Evolutionary conservation across 1,140 invertebrate genomes (phyloP), one percentile per base, ranked within the genome.

Genomic region (Cotesia typhae): DNA sequence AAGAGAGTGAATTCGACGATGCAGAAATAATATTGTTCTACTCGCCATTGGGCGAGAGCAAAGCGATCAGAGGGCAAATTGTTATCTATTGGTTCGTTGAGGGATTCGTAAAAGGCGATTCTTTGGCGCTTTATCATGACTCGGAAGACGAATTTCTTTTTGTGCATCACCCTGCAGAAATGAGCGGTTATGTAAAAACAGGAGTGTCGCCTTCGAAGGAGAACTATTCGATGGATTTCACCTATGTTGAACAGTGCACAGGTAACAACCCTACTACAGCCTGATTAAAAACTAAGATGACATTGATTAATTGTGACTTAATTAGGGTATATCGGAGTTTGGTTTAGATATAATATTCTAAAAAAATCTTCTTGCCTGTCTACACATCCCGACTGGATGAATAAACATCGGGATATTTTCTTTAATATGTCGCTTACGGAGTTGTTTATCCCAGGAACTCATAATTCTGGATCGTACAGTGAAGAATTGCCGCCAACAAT

Each of bases 381-480:
- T 0, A 63, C 60, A 63, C 60, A 63, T 14, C 60, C 60, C 3
- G 37, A 70, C 10, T 70, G 67, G 67, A 47, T 47, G 41, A 10
- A 41, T 47, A 60, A 60, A 51, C 67, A 57, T 12, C 38, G 20
- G 10, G 4, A 9, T 17, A 28, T 20, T 7, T 20, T 70, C 1
- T 17, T 9, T 35, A 60, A 37, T 38, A 47, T 41, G 37, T 6
- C 3, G 41, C 12, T 70, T 4, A 17, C 14, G 6, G 17, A 41
- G 9, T 41, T 70, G 41, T 60, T 70, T 60, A 41, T 70, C 2
- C 67, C 67, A 17, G 67, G 67, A 3, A 70, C 66, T 36, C 66
- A 68, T 37, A 52, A 57, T 37, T 68, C 66, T 52, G 66, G 66
- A 10, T 17, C 66, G 6, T 68, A 57, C 66, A 28, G 57, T 9